Conservation (phyloP, 2,888 invertebrate genomes). For the Celastrina argiolus region DNA sequence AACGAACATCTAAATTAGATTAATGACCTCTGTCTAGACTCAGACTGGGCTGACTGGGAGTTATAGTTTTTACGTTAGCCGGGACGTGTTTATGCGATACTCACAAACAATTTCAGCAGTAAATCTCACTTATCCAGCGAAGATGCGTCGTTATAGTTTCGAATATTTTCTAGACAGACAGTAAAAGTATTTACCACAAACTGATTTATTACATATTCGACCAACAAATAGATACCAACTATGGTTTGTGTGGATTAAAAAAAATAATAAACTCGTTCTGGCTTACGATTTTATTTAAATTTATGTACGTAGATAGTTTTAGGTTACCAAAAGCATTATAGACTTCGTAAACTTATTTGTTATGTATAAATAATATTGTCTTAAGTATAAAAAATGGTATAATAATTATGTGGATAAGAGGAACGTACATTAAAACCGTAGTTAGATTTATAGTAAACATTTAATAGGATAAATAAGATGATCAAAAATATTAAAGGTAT, state of each 20-base stretch:
- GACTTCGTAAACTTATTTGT: too few species aligned
- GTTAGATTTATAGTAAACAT: too few species aligned
- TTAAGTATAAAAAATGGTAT: too few species aligned
- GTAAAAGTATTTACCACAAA: not conserved
- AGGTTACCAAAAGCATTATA: too few species aligned
- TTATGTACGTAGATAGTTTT: too few species aligned
- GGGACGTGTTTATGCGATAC: constrained; percentile 23
- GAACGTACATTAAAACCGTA: too few species aligned
- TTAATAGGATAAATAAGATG: too few species aligned
- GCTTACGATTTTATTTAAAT: not conserved
- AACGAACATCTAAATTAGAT: constrained; percentile 25
- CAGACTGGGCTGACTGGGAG: constrained; percentile 21
- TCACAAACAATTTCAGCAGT: constrained; percentile 24
- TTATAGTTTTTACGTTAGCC: constrained; percentile 23
- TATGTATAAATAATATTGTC: too few species aligned
- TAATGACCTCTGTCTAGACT: constrained; percentile 24
- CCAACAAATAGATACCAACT: too few species aligned
- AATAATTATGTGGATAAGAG: too few species aligned
- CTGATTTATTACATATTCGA: constrained; percentile 12
- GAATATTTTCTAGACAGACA: constrained; percentile 22
- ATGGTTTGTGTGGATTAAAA: not conserved
- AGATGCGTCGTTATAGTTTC: constrained; percentile 18
- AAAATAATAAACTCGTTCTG: not conserved
- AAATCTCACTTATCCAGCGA: constrained; percentile 25
- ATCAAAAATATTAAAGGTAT: too few species aligned